Conservation (phyloP, 2,113 vertebrate genomes). For the Ivindomyrus marchei region DNA sequence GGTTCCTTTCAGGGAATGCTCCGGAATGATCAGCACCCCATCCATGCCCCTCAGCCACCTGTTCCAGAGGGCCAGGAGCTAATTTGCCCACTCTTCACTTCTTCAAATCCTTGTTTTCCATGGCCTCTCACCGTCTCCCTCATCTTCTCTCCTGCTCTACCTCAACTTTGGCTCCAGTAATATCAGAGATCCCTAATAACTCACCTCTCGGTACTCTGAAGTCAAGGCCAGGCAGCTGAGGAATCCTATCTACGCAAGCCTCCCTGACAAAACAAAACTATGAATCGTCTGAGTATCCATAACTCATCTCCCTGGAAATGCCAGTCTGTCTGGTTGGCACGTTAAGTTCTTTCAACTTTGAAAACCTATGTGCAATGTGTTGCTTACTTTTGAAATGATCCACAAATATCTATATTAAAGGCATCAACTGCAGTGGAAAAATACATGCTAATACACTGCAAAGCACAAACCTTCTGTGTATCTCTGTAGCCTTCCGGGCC, state of each 20-base stretch:
- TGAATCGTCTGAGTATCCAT: constrained; percentile 38
- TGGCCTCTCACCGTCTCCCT: neutral
- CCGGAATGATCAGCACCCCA: neutral
- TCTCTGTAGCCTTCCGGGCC: neutral
- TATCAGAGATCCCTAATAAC: constrained; percentile 65
- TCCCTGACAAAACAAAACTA: constrained; percentile 51
- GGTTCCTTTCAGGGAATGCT: neutral
- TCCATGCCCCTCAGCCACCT: neutral
- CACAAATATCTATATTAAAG: neutral
- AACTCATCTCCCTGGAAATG: constrained; percentile 27
- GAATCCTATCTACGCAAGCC: constrained; percentile 56
- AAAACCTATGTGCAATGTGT: neutral
- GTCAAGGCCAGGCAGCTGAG: constrained; percentile 63
- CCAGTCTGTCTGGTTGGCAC: neutral
- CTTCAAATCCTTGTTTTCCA: neutral
- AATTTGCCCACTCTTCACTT: neutral
- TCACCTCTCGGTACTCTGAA: constrained; percentile 61
- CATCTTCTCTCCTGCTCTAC: constrained; percentile 31
- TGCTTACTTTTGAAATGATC: neutral
- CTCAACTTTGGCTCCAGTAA: constrained; percentile 51
- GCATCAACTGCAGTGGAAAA: neutral
- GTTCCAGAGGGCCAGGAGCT: neutral
- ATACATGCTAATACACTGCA: neutral
- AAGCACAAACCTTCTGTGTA: neutral
- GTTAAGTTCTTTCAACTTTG: neutral